A percentile compares a stretch with the other conserved stretches of the same genome.
phyloP scores from a whole-genome alignment of 1,140 invertebrate genomes.

The Heterodera schachtii region DNA sequence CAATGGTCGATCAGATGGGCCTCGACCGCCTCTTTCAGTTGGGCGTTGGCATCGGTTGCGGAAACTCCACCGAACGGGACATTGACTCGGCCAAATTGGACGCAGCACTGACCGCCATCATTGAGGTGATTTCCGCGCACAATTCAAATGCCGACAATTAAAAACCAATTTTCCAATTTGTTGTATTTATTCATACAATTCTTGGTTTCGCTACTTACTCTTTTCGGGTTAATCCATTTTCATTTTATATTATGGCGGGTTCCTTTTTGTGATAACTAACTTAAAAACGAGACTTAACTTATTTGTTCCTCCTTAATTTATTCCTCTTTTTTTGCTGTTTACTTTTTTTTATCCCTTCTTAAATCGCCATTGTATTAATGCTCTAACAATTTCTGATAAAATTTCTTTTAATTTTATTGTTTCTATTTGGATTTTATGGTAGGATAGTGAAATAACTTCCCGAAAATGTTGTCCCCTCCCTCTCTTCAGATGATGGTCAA shows the following conservation, averaged over 20 bases:
- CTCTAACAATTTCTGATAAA: not conserved
- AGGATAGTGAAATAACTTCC: not conserved
- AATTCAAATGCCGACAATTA: not conserved
- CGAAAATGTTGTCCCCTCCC: constrained; percentile 8
- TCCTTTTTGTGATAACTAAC: not conserved
- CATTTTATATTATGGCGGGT: not conserved
- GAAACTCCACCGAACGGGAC: constrained; percentile 7
- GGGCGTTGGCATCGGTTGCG: constrained; percentile 58
- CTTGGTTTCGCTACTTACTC: too few species aligned
- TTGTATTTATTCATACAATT: constrained; percentile 2
- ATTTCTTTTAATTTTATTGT: too few species aligned
- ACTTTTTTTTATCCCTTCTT: too few species aligned
- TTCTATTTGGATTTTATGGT: not conserved
- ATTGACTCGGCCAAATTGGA: constrained; percentile 27
- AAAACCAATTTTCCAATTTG: not conserved
- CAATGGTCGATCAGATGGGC: constrained; percentile 38
- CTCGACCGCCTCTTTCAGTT: constrained; percentile 49
- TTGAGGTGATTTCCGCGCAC: constrained; percentile 35
- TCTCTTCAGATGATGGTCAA: constrained; percentile 51
- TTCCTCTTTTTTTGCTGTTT: too few species aligned
- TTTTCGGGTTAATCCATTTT: too few species aligned
- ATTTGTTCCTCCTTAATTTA: too few species aligned
- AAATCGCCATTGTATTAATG: too few species aligned
- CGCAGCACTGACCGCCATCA: constrained; percentile 42
- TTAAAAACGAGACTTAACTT: too few species aligned